A percentile compares a stretch with the other conserved stretches of the same genome.
These are phyloP conservation scores for Naja naja DNA, from an alignment of 2,113 vertebrate genomes.

Conservation along the genomic window DNA sequence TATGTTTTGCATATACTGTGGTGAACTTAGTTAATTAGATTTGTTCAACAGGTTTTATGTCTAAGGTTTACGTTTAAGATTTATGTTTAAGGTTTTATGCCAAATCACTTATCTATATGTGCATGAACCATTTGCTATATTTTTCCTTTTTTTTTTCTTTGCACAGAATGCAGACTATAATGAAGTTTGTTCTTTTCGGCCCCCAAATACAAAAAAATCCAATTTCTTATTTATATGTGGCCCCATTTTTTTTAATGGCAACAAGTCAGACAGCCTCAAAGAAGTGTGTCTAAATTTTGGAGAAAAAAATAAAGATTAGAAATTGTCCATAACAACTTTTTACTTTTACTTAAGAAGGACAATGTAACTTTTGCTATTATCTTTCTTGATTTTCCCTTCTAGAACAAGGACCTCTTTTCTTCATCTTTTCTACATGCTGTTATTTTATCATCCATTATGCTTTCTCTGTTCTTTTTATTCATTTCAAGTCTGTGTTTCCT, in stretches of 20 bases:
- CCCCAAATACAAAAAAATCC: background rate
- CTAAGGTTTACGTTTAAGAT: too few species aligned
- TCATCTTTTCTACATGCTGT: constrained; percentile 57
- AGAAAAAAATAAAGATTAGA: background rate
- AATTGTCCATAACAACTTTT: background rate
- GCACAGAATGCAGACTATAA: background rate
- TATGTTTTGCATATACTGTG: background rate
- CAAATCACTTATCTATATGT: background rate
- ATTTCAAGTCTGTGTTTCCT: constrained; percentile 69
- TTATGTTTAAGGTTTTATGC: background rate
- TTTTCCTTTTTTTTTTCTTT: background rate
- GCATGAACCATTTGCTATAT: background rate
- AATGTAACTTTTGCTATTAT: background rate
- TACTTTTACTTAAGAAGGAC: constrained; percentile 28
- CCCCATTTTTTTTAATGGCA: background rate
- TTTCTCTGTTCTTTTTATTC: constrained; percentile 64
- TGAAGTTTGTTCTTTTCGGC: background rate
- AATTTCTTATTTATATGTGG: background rate
- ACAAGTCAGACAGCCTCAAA: background rate
- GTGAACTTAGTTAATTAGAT: background rate
- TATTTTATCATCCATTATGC: constrained; percentile 66
- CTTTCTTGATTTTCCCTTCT: background rate
- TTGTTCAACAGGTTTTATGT: background rate
- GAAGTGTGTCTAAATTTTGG: background rate
- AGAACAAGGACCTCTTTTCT: constrained; percentile 52